Percentiles rank a stretch among this genome's conserved stretches.
phyloP scores from a whole-genome alignment of 2,888 invertebrate genomes.

The Fragum whitleyi region DNA sequence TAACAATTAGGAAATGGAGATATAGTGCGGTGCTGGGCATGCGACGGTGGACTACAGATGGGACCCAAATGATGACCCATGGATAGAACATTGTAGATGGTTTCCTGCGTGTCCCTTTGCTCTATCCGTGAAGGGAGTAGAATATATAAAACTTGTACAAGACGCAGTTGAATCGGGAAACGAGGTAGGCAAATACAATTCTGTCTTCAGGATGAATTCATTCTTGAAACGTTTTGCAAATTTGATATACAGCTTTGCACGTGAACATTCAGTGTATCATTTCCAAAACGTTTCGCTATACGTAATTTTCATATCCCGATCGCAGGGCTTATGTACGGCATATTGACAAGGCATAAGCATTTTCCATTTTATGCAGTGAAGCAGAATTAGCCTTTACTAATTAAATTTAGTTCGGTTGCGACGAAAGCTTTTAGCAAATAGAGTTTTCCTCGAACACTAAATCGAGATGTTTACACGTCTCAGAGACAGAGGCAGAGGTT shows the following conservation, averaged over 20 bases:
- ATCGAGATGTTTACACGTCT: no score
- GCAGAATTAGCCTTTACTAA: no score
- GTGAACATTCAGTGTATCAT: neutral
- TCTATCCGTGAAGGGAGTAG: slow-evolving; percentile 22
- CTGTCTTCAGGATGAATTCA: neutral
- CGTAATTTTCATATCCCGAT: no score
- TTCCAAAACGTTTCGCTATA: neutral
- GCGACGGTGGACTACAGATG: slow-evolving; percentile 41
- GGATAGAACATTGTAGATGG: slow-evolving; percentile 49
- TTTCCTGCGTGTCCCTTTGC: slow-evolving; percentile 39
- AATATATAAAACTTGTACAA: slow-evolving; percentile 33
- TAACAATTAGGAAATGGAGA: slow-evolving; percentile 36
- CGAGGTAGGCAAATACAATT: neutral
- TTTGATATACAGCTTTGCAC: neutral
- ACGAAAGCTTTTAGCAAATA: no score
- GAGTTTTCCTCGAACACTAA: no score
- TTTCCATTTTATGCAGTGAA: no score
- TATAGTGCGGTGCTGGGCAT: slow-evolving; percentile 36
- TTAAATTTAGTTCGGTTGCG: no score
- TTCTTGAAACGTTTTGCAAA: neutral
- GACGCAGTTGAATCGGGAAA: neutral
- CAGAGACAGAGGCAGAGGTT: no score
- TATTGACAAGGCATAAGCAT: no score
- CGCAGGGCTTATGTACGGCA: no score
- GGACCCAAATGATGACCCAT: slow-evolving; percentile 40